Percentiles rank a stretch among this genome's conserved stretches.
Conservation (phyloP, 2,888 invertebrate genomes). For the Drosophila pegasa region DNA sequence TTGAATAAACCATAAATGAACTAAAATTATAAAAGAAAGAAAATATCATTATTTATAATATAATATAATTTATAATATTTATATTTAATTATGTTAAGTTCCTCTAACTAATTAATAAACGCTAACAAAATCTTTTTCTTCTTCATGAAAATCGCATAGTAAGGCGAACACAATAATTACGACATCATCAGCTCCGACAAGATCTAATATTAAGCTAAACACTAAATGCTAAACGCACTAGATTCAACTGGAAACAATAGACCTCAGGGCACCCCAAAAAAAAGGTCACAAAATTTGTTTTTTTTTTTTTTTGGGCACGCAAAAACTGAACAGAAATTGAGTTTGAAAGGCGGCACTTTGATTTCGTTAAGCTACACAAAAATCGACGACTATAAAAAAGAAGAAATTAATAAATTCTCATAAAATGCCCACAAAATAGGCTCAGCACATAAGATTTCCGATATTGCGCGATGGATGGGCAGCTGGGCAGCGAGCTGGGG, state of each 20-base stretch:
- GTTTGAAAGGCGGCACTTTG: conserved; percentile 52
- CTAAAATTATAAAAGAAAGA: no score
- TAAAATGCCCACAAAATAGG: conserved; percentile 56
- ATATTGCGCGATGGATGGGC: conserved; percentile 26
- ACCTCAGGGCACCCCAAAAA: conserved; percentile 6
- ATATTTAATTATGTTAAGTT: no score
- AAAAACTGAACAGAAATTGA: conserved; percentile 38
- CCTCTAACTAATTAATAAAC: no score
- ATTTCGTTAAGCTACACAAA: conserved; percentile 54
- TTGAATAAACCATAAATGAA: no score
- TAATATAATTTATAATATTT: no score
- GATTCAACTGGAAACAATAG: neutral
- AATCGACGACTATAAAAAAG: conserved; percentile 65
- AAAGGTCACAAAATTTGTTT: conserved; percentile 24
- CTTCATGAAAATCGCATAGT: no score
- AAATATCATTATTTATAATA: no score
- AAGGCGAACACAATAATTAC: no score
- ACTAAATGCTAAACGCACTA: neutral
- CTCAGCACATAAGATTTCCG: conserved; percentile 67
- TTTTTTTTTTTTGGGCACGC: conserved; percentile 18
- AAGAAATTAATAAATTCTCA: conserved; percentile 77
- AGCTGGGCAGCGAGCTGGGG: neutral
- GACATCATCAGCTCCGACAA: neutral
- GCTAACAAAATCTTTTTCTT: no score
- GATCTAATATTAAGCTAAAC: neutral